Base-by-base conservation (phyloP, 2,888 invertebrate species). In the Dynastes maya region DNA sequence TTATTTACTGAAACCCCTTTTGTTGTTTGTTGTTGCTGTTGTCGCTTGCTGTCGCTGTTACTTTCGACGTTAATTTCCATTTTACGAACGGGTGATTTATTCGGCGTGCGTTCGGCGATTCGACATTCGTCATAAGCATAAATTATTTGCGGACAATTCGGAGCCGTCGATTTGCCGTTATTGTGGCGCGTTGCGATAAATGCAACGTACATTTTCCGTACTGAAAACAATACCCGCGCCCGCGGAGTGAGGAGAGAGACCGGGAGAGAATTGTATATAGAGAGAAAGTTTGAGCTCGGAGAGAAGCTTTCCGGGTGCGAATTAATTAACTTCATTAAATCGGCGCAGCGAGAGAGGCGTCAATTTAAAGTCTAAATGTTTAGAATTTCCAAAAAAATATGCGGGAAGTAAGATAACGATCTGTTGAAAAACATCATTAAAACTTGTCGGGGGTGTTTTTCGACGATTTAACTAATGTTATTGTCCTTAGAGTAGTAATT, bases 61-160 rank as follows among this genome's bases (percentile, higher is more conserved):
- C 58, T 72, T 72, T 58, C 53, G 72, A 58, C 16, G 72, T 61
- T 72, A 72, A 72, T 72, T 45, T 45, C 29, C 58, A 32, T 22
- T 61, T 72, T 58, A 72, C 70, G 6, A 58, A 58, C 58, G 27
- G 58, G 61, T 72, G 72, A 72, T 72, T 72, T 72, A 72, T 72
- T 49, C 11, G 22, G 16, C 3, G 22, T 13, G 45, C 45, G 45
- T 49, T 49, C 67, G 27, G 49, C n/a, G 22, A 16, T 27, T 61
- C 22, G 27, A 5, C 49, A 29, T 72, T 72, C 53, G 40, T 72
- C 72, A 72, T 61, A 72, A 72, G 40, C 72, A 72, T 72, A 72
- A 72, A 72, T 72, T 72, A 72, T 72, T 71, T 72, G 72, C 45
- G 58, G 72, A 58, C 61, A 72, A 72, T 72, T 72, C 40, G 61